Evolutionary conservation across 2,113 vertebrate genomes (phyloP), one percentile per base, ranked within the genome.

Genomic region (Toxotes jaculatrix): DNA sequence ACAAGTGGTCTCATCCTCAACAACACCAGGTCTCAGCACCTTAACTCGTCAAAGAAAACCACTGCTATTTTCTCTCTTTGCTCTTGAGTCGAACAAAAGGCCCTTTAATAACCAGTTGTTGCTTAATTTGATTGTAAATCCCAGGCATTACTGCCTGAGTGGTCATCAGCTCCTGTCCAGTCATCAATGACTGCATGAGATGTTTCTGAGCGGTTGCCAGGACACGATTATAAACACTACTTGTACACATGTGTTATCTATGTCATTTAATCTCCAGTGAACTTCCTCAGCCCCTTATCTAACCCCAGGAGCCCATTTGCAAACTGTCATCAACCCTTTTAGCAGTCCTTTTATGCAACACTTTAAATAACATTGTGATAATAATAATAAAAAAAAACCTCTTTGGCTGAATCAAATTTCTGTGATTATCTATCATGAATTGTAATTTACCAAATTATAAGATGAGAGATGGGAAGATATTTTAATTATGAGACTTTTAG

Each of bases 71-170:
- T 32, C 36, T 79, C 3, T 43, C 23, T 61, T 66, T 74, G 47
- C 51, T 59, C 36, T 70, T 32, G 63, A 87, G 61, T 66, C 19
- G 60, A 76, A 79, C 43, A 60, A 45, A 75, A 51, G 19, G 2
- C 57, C 12, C 59, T 67, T 74, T 79, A 74, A 89, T 84, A 82
- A 64, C 66, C 70, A 57, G 59, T 56, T 71, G 40, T 61, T 74
- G 68, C 60, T 64, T 90, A 83, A 86, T 86, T 87, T 19, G 61
- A 84, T 87, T 88, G 76, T 59, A 79, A 68, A 76, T 74, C 85
- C 36, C 53, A 61, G 57, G 80, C 70, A 59, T 56, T 63, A 63
- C 32, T 42, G 67, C 66, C 45, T n/a, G 32, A 61, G 70, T 14
- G 57, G 59, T 75, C 78, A 34, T 6, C 73, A 79, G 53, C 85